Percentiles rank a stretch among this genome's conserved stretches.
phyloP scores from a whole-genome alignment of 1,140 invertebrate genomes.

The Octopus bimaculoides region DNA sequence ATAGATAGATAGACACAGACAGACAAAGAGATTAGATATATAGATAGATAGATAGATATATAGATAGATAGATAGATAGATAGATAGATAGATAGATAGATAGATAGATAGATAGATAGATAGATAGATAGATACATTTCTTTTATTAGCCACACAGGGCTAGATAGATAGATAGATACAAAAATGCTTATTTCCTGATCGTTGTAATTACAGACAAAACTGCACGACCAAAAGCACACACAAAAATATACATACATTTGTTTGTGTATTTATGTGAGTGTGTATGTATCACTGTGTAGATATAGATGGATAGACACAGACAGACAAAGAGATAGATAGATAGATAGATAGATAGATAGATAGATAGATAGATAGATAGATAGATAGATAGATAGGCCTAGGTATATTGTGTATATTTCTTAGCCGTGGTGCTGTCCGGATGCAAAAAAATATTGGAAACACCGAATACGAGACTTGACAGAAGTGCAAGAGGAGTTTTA shows the following conservation, averaged over 20 bases:
- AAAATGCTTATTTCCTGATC: too few relatives aligned
- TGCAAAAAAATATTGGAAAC: too few relatives aligned
- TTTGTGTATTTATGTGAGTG: background rate
- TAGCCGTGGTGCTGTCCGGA: too few relatives aligned
- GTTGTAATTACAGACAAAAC: too few relatives aligned
- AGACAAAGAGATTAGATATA: background rate
- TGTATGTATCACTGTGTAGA: background rate
- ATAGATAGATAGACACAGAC: background rate
- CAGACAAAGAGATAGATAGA: background rate
- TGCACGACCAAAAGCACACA: too few relatives aligned
- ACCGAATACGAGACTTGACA: too few relatives aligned
- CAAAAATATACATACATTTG: background rate
- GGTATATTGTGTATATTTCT: too few relatives aligned
- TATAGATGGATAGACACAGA: background rate
- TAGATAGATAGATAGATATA: background rate
- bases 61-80: background rate
- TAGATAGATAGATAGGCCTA: background rate
- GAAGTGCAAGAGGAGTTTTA: too few relatives aligned
- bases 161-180: too few relatives aligned
- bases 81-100: too few relatives aligned
- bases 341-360: constrained; percentile 1
- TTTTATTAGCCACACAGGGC: too few relatives aligned
- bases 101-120: background rate
- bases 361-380: constrained; percentile 3
- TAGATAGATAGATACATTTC: background rate